A percentile compares a stretch with the other conserved stretches of the same genome.
Conservation (phyloP, 2,888 invertebrate genomes). For the Lithophane semibrunnea region DNA sequence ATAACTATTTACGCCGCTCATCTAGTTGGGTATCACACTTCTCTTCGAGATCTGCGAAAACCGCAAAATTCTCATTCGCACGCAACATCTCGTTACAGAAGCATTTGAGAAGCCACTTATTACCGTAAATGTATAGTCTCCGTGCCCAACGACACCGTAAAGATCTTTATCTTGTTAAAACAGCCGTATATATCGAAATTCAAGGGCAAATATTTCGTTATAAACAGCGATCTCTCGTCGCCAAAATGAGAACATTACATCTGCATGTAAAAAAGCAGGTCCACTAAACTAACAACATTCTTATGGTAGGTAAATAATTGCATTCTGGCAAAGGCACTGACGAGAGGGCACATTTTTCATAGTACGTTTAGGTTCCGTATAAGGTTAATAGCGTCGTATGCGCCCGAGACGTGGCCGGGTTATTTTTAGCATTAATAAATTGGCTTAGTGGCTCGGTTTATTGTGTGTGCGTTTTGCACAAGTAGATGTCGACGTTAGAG, state of each 20-base stretch:
- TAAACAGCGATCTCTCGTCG: slow-evolving; percentile 56
- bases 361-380: slow-evolving; percentile 82
- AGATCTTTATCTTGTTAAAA: slow-evolving; percentile 70
- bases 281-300: slow-evolving; percentile 72
- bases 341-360: slow-evolving; percentile 76
- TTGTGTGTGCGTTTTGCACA: slow-evolving; percentile 86
- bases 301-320: slow-evolving; percentile 75
- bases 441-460: slow-evolving; percentile 89
- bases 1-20: slow-evolving; percentile 65
- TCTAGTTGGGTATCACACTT: slow-evolving; percentile 73
- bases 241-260: slow-evolving; percentile 67
- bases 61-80: slow-evolving; percentile 83
- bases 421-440: slow-evolving; percentile 90
- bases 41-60: slow-evolving; percentile 79
- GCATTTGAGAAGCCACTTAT: slow-evolving; percentile 73
- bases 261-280: slow-evolving; percentile 71
- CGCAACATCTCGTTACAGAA: slow-evolving; percentile 77
- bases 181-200: slow-evolving; percentile 69
- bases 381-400: slow-evolving; percentile 88
- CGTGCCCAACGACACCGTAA: slow-evolving; percentile 65
- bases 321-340: slow-evolving; percentile 73
- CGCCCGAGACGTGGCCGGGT: slow-evolving; percentile 85
- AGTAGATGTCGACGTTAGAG: slow-evolving; percentile 76
- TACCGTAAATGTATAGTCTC: slow-evolving; percentile 69
- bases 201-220: slow-evolving; percentile 71